phyloP scores from a whole-genome alignment of 2,113 vertebrate species.

The Orientallactaga bullata region DNA sequence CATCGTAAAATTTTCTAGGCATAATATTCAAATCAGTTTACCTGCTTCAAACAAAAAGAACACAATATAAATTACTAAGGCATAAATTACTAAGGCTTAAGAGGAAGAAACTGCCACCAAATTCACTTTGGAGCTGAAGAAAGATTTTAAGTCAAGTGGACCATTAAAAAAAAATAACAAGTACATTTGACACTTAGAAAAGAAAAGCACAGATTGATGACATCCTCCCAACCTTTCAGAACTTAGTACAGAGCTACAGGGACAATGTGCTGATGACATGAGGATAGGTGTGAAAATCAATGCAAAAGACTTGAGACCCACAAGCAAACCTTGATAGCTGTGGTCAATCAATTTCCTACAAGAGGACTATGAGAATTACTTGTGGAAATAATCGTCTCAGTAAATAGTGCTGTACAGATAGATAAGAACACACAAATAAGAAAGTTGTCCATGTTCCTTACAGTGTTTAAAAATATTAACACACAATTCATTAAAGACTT shows the following conservation, averaged over 20 bases:
- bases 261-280: not conserved
- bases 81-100: not conserved
- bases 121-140: not conserved
- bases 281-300: not conserved
- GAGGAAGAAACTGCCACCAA: not conserved
- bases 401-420: not conserved
- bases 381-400: not conserved
- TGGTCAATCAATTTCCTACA: not conserved
- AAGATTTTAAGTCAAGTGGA: not conserved
- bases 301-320: not conserved
- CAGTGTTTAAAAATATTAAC: not conserved
- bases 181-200: not conserved
- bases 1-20: not conserved
- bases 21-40: constrained; percentile 16
- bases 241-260: not conserved
- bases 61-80: not conserved
- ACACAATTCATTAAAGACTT: not conserved
- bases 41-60: not conserved
- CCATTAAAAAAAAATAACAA: not conserved
- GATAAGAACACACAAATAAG: not conserved
- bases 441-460: not conserved
- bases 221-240: not conserved
- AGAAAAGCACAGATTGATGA: not conserved
- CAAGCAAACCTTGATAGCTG: not conserved
- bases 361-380: not conserved